Percentiles rank a stretch among this genome's conserved stretches.
These are phyloP conservation scores for Parambassis ranga DNA, from an alignment of 2,797 vertebrate genomes.

Conservation along the genomic window DNA sequence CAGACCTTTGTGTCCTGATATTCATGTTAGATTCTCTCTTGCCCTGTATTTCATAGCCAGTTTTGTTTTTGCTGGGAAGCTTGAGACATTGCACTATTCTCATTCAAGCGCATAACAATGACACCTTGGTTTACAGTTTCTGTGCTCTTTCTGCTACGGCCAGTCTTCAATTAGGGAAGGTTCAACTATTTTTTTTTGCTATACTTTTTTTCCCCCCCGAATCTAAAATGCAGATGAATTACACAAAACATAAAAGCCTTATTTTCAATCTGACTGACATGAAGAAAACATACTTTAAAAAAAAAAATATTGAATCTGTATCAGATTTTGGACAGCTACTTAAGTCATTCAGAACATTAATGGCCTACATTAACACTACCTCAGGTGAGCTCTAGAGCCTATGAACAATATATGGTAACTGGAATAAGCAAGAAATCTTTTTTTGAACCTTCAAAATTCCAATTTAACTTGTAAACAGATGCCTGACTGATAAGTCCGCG, in stretches of 20 bases:
- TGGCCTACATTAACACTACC: constrained; percentile 73
- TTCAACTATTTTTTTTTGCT: not conserved
- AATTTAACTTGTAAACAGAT: not conserved
- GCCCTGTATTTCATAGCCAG: constrained; percentile 36
- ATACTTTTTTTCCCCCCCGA: not conserved
- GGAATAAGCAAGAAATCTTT: constrained; percentile 5
- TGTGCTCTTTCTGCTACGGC: constrained; percentile 21
- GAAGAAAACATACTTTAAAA: not conserved
- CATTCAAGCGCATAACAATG: constrained; percentile 20
- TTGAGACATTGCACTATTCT: constrained; percentile 73
- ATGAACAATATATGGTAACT: constrained; percentile 1
- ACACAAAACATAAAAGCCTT: constrained; percentile 59
- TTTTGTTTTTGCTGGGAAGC: constrained; percentile 51
- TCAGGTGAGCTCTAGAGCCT: constrained; percentile 66
- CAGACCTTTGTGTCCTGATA: constrained; percentile 7
- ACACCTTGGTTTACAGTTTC: constrained; percentile 36
- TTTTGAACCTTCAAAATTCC: constrained; percentile 1
- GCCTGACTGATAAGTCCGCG: too few species aligned
- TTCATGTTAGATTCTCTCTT: constrained; percentile 25
- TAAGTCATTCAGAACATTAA: constrained; percentile 22
- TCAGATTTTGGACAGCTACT: constrained; percentile 2
- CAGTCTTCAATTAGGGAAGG: constrained; percentile 45
- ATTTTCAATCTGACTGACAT: constrained; percentile 22
- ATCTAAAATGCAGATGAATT: constrained; percentile 23
- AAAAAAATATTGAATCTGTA: not conserved